Conservation (phyloP, 2,888 invertebrate species). For the Galerucella calmariensis region DNA sequence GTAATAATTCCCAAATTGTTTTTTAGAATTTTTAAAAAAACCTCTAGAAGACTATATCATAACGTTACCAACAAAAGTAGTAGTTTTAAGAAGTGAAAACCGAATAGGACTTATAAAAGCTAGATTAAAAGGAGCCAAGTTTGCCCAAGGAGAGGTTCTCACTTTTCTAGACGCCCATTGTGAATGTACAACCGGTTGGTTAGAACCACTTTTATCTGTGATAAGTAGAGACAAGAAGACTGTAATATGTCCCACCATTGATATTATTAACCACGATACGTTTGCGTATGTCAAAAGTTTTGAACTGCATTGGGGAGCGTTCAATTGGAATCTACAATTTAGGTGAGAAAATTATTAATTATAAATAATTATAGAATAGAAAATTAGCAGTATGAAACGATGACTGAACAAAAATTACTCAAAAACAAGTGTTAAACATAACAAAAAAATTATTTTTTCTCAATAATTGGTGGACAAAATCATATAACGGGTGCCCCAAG, state of each 20-base stretch:
- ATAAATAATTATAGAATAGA: no score
- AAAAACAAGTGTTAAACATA: no score
- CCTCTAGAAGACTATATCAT: conserved; percentile 76
- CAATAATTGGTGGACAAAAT: no score
- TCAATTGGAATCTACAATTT: conserved; percentile 97
- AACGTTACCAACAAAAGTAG: conserved; percentile 72
- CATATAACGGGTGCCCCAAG: no score
- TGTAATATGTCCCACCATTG: conserved; percentile 87
- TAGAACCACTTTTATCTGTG: conserved; percentile 69
- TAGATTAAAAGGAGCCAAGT: conserved; percentile 79
- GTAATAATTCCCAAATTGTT: not conserved
- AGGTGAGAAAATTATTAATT: conserved; percentile 66
- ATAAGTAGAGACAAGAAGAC: conserved; percentile 71
- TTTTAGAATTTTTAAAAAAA: conserved; percentile 71
- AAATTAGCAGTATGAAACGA: no score
- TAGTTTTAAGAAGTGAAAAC: conserved; percentile 73
- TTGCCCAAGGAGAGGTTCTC: conserved; percentile 79
- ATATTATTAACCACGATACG: conserved; percentile 95
- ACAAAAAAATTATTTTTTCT: no score
- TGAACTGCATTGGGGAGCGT: conserved; percentile 97
- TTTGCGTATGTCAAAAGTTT: conserved; percentile 95
- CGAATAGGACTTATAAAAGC: conserved; percentile 86
- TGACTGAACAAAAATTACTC: no score
- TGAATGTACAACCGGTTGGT: conserved; percentile 84
- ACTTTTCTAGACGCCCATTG: conserved; percentile 95